These are phyloP conservation scores for Syrmaticus mikado DNA, from an alignment of 2,113 vertebrate species.

Conservation along the genomic window DNA sequence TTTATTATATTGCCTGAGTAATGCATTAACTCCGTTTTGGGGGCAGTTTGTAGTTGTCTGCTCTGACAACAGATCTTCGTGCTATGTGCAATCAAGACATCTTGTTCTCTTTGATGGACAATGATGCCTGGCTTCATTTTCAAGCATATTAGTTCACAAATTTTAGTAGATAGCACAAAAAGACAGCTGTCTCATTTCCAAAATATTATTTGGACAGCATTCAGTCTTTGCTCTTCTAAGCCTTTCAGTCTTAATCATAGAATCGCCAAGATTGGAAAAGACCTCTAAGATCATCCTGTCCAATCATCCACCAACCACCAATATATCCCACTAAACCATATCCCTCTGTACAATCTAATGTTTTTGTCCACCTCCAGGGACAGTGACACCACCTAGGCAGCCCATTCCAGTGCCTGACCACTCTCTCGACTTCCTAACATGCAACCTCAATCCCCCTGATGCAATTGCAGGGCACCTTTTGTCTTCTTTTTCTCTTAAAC, in stretches of 20 bases:
- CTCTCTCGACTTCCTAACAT: too few species aligned
- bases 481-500: neutral
- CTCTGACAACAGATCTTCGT: neutral
- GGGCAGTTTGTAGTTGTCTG: neutral
- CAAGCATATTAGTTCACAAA: neutral
- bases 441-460: too few species aligned
- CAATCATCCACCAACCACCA: too few species aligned
- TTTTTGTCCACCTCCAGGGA: too few species aligned
- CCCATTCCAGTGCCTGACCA: too few species aligned
- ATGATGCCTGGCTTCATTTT: conserved; percentile 14
- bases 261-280: too few species aligned
- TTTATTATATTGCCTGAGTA: neutral
- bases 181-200: neutral
- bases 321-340: too few species aligned
- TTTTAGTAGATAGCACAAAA: neutral
- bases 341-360: too few species aligned
- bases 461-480: neutral
- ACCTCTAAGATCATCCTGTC: too few species aligned
- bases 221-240: neutral
- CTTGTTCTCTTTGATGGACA: neutral
- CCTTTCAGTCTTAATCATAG: neutral
- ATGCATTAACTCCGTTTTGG: neutral
- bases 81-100: fast-evolving
- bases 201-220: neutral
- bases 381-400: too few species aligned